A percentile compares a stretch with the other conserved stretches of the same genome.
phyloP scores from a whole-genome alignment of 2,888 invertebrate species.

The Cristatella mucedo region DNA sequence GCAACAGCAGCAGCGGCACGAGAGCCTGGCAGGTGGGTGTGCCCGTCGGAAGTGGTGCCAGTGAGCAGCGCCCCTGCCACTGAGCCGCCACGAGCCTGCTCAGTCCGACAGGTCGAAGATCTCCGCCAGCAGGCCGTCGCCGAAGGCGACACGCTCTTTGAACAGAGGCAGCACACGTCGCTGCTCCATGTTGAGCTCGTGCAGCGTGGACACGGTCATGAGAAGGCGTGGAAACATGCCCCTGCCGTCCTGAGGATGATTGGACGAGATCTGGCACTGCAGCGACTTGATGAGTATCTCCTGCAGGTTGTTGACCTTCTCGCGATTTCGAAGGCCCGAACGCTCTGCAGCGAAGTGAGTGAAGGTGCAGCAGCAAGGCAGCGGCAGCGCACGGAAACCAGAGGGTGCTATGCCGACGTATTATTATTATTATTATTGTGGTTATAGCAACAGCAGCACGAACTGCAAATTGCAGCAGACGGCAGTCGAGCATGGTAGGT shows the following conservation, averaged over 20 bases:
- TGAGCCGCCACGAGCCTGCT: no score
- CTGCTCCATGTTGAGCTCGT: slow-evolving; percentile 36
- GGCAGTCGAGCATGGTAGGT: no score
- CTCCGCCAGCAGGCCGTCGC: slow-evolving; percentile 9
- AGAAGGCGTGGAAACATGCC: slow-evolving; percentile 33
- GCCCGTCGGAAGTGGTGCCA: no score
- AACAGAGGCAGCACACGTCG: slow-evolving; percentile 28
- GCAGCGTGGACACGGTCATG: slow-evolving; percentile 35
- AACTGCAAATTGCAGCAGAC: no score
- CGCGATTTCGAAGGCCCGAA: slow-evolving; percentile 29
- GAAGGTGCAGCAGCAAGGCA: slow-evolving; percentile 10
- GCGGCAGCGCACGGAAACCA: no score
- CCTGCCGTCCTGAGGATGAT: slow-evolving; percentile 24
- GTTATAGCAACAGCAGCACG: no score
- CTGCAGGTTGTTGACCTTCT: slow-evolving; percentile 31
- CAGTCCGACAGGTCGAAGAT: slow-evolving; percentile 8
- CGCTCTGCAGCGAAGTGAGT: slow-evolving; percentile 22
- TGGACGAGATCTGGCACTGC: slow-evolving; percentile 24
- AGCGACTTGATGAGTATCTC: slow-evolving; percentile 31
- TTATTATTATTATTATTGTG: no score
- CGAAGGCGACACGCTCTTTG: slow-evolving; percentile 20
- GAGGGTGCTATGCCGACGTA: no score
- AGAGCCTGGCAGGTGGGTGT: no score
- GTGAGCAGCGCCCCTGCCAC: no score
- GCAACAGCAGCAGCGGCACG: no score